Base-by-base conservation (phyloP, 1,140 invertebrate species). In the Sweltsa coloradensis region DNA sequence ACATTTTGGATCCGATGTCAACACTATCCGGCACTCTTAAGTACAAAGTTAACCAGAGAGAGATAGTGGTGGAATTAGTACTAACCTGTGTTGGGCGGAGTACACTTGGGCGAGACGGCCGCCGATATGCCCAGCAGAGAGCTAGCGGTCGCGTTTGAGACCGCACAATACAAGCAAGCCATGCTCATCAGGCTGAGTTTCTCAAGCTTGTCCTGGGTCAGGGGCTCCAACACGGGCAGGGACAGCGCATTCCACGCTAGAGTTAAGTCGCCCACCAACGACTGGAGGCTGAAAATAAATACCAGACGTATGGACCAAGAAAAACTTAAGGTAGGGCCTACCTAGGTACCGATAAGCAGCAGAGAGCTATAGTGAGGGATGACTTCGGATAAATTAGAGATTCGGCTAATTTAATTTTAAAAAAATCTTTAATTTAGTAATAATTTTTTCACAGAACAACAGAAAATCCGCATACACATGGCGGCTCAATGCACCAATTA, bases 171-270 rank as follows among this genome's bases (percentile, higher is more conserved):
- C 26, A 94, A 61, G 68, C 87, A 85, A 47, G 87, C 84, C 70
- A 78, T 83, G 53, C 73, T 85, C 9, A 85, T 60, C n/a, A 72
- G 64, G 0, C 78, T 84, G 22, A 95, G 69, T 58, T 88, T 86
- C 34, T 83, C 76, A 41, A 95, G 74, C 57, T 89, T 80, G 3
- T 75, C 75, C 0, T 81, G 72, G 4, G 83, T 90, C 37, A 95
- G 68, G 0, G 90, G 90, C 64, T 95, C 90, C 21, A 93, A 62
- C 45, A 91, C 78, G 2, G 89, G 90, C 45, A 95, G 63, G 13
- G 83, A 84, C 47, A 93, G 71, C 1, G 88, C 86, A 53, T 81
- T 79, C 57, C 80, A 83, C 27, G 89, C 79, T 37, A 92, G 79
- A 36, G 79, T 81, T 34, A 93, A 79, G 59, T 95, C 91, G 51